phyloP scores from a whole-genome alignment of 2,797 vertebrate genomes.

The Adelosebastes latens region DNA sequence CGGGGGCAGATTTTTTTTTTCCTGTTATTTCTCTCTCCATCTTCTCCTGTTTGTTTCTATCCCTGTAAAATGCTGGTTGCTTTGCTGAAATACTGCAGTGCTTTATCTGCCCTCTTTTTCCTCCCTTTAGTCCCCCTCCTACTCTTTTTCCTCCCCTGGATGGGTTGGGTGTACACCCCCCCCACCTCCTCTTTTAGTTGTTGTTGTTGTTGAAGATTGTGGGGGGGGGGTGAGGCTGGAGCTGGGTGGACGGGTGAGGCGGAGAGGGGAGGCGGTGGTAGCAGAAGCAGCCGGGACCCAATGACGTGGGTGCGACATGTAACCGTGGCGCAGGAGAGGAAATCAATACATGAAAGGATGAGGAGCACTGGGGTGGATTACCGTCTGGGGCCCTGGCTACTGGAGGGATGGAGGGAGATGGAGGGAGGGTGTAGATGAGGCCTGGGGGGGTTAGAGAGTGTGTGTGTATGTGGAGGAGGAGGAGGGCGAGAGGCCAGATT shows the following conservation, averaged over 20 bases:
- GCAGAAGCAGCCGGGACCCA: slow-evolving; percentile 73
- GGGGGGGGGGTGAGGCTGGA: not conserved
- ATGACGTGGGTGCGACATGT: slow-evolving; percentile 85
- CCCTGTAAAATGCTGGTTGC: slow-evolving; percentile 83
- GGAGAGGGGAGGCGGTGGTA: slow-evolving; percentile 41
- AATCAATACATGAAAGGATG: slow-evolving; percentile 89
- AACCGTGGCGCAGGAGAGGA: slow-evolving; percentile 84
- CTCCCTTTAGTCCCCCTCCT: slow-evolving; percentile 57
- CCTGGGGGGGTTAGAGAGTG: slow-evolving; percentile 53
- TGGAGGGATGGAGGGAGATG: slow-evolving; percentile 70
- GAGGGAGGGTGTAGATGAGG: slow-evolving; percentile 71
- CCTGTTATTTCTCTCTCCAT: slow-evolving; percentile 64
- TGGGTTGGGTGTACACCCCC: slow-evolving; percentile 31
- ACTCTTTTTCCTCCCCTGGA: slow-evolving; percentile 49
- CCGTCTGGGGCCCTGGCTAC: slow-evolving; percentile 86
- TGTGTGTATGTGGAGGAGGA: slow-evolving; percentile 24
- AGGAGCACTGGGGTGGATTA: slow-evolving; percentile 88
- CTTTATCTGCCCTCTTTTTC: slow-evolving; percentile 78
- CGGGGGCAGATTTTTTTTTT: slow-evolving; percentile 64
- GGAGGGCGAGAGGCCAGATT: slow-evolving; percentile 73
- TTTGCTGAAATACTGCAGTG: slow-evolving; percentile 84
- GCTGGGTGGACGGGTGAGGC: slow-evolving; percentile 47
- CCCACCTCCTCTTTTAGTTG: slow-evolving; percentile 44
- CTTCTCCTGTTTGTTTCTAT: slow-evolving; percentile 78
- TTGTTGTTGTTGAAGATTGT: slow-evolving; percentile 70